Percentiles rank a stretch among this genome's conserved stretches.
These are phyloP conservation scores for Lordiphosa andalusiaca DNA, from an alignment of 2,888 invertebrate species.

Conservation along the genomic window DNA sequence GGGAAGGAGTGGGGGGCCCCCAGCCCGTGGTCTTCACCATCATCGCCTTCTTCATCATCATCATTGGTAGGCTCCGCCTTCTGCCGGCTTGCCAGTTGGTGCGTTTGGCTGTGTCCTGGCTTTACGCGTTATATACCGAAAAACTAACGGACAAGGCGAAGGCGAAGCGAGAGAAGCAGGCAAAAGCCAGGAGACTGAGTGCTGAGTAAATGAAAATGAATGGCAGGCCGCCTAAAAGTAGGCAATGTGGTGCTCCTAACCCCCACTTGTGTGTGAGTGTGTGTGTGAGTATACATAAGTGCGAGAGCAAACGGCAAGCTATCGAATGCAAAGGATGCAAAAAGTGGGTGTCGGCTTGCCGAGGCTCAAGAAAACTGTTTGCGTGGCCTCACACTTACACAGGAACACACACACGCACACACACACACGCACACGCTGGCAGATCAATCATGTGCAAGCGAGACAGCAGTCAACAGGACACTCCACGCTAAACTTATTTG, in stretches of 20 bases:
- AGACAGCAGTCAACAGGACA: slow-evolving; percentile 5
- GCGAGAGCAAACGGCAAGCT: slow-evolving; percentile 10
- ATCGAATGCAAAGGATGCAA: slow-evolving; percentile 10
- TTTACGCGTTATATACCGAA: slow-evolving; percentile 65
- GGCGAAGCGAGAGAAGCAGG: slow-evolving; percentile 18
- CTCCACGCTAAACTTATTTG: slow-evolving; percentile 41
- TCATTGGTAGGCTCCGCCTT: slow-evolving; percentile 63
- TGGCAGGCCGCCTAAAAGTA: slow-evolving; percentile 65
- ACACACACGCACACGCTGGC: slow-evolving; percentile 16
- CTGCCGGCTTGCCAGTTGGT: slow-evolving; percentile 50
- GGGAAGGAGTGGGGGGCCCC: slow-evolving; percentile 1
- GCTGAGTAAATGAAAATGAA: slow-evolving; percentile 66
- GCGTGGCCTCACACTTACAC: slow-evolving; percentile 20
- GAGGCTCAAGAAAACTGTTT: slow-evolving; percentile 27
- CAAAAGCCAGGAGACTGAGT: slow-evolving; percentile 26
- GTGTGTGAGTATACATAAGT: slow-evolving; percentile 9
- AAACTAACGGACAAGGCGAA: slow-evolving; percentile 58
- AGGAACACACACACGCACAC: slow-evolving; percentile 1
- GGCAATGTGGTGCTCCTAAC: slow-evolving; percentile 45
- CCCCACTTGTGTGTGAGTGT: slow-evolving; percentile 1
- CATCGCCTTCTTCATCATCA: slow-evolving; percentile 6
- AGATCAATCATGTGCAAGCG: slow-evolving; percentile 9
- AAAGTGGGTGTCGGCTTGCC: slow-evolving; percentile 43
- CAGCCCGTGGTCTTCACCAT: background rate
- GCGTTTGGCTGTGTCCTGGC: slow-evolving; percentile 42